Percentiles rank a stretch among this genome's conserved stretches.
These are phyloP conservation scores for Apamea sordens DNA, from an alignment of 2,888 invertebrate genomes.

Conservation along the genomic window DNA sequence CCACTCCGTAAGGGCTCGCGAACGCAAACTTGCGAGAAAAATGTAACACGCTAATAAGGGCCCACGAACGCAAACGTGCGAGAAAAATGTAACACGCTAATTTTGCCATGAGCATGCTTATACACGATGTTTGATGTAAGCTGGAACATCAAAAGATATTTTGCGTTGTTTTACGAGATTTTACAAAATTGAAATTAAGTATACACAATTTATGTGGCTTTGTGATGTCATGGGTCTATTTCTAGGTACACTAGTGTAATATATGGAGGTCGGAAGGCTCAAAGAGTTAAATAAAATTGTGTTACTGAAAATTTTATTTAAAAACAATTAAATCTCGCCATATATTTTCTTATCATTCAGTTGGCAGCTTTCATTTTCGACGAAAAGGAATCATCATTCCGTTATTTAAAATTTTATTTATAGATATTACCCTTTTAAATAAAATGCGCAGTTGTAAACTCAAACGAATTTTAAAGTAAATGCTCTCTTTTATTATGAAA, in stretches of 20 bases:
- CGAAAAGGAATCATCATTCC: background rate
- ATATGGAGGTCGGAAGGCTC: background rate
- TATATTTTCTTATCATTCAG: background rate
- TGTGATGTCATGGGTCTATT: background rate
- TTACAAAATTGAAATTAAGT: constrained; percentile 17
- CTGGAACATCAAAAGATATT: constrained; percentile 53
- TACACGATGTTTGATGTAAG: constrained; percentile 58
- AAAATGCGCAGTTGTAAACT: background rate
- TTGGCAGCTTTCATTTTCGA: background rate
- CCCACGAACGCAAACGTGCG: constrained; percentile 48
- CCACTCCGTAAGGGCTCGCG: constrained; percentile 66
- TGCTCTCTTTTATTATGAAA: constrained; percentile 14
- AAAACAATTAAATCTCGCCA: background rate
- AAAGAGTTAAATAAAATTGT: background rate
- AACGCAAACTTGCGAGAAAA: constrained; percentile 60
- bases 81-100: constrained; percentile 63
- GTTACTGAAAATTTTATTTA: background rate
- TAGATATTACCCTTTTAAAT: background rate
- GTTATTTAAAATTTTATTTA: background rate
- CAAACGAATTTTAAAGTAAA: background rate
- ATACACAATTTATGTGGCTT: background rate
- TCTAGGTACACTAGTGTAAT: background rate
- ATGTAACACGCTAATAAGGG: constrained; percentile 61
- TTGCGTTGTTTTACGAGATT: constrained; percentile 35
- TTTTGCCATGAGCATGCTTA: constrained; percentile 58